phyloP scores from a whole-genome alignment of 2,113 vertebrate species.

The Pholis gunnellus region DNA sequence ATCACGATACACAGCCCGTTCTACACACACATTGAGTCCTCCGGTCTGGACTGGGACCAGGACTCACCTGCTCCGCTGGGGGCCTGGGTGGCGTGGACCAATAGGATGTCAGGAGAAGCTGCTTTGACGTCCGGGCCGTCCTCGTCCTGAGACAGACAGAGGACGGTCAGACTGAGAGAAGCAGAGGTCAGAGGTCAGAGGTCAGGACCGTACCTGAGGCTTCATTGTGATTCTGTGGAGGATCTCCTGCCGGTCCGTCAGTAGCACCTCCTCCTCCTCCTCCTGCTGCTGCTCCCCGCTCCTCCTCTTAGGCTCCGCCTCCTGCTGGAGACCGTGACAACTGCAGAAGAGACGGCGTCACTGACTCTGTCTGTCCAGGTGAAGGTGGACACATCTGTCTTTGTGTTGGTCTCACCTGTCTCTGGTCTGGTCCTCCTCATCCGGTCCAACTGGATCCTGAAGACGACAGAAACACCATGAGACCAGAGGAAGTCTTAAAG shows the following conservation, averaged over 20 bases:
- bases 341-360: constrained; percentile 21
- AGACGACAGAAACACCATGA: background rate
- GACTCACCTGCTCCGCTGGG: constrained; percentile 75
- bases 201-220: constrained; percentile 37
- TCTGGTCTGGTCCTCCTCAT: background rate
- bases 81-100: constrained; percentile 91
- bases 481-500: too few species aligned
- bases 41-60: too few species aligned
- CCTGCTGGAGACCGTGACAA: constrained; percentile 12
- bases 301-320: background rate
- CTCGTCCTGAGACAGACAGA: constrained; percentile 84
- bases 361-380: background rate
- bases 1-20: too few species aligned
- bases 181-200: background rate
- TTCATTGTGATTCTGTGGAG: constrained; percentile 59
- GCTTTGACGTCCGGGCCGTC: constrained; percentile 95
- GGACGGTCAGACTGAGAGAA: background rate
- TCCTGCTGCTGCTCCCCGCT: background rate
- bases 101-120: constrained; percentile 90
- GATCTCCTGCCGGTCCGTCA: constrained; percentile 46
- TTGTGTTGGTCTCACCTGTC: constrained; percentile 44
- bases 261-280: constrained; percentile 48
- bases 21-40: background rate
- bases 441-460: constrained; percentile 39
- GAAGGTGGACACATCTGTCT: too few species aligned